Evolutionary conservation across 2,888 invertebrate genomes (phyloP).

Genomic region (Himalopsyche kuldschensis): DNA sequence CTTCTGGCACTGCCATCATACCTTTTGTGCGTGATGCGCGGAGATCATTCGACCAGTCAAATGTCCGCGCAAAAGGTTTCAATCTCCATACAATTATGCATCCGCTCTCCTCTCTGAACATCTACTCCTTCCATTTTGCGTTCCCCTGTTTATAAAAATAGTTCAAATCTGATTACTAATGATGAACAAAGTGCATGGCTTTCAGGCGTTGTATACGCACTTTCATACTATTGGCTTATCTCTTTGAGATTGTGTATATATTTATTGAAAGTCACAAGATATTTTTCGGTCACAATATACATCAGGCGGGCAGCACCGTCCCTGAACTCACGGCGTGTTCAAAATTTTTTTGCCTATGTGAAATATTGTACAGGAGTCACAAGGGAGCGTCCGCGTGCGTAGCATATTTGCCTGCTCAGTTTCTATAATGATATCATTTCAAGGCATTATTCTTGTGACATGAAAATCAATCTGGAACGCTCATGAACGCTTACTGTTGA

Average conservation of each 20-base stretch:
- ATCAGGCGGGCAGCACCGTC: constrained; percentile 34
- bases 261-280: neutral
- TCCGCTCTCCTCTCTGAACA: constrained; percentile 26
- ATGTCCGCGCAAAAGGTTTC: constrained; percentile 35
- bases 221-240: neutral
- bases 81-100: constrained; percentile 30
- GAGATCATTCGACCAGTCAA: neutral
- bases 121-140: constrained; percentile 25
- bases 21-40: constrained; percentile 45
- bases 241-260: neutral
- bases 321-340: constrained; percentile 26
- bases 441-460: neutral
- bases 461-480: neutral
- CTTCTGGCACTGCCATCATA: constrained; percentile 59
- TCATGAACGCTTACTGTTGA: neutral
- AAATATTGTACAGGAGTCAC: neutral
- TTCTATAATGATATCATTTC: neutral
- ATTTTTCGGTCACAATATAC: neutral
- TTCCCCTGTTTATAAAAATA: constrained; percentile 18
- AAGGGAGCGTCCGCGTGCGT: neutral
- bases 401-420: neutral
- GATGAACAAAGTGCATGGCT: constrained; percentile 38
- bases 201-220: constrained; percentile 5
- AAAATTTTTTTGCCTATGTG: constrained; percentile 4
- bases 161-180: constrained; percentile 4